Percentiles rank a stretch among this genome's conserved stretches.
These are phyloP conservation scores for Macroglossus sobrinus DNA, from an alignment of 2,113 vertebrate genomes.

Conservation along the genomic window DNA sequence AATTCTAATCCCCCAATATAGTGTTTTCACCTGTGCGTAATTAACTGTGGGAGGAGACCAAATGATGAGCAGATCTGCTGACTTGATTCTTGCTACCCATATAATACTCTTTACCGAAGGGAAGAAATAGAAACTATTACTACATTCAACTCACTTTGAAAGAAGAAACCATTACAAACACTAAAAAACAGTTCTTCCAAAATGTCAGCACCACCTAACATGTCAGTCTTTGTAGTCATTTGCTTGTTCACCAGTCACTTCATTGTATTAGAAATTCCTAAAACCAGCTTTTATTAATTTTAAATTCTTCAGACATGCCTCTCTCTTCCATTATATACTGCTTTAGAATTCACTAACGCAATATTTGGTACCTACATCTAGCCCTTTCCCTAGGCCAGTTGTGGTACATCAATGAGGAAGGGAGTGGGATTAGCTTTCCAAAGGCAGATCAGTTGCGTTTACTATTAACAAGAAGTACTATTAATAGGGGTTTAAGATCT, in stretches of 20 bases:
- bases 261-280: background rate
- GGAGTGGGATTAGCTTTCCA: background rate
- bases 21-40: conserved; percentile 5
- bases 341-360: background rate
- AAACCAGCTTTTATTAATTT: background rate
- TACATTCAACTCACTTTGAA: background rate
- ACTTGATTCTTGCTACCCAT: background rate
- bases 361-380: background rate
- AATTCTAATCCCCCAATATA: background rate
- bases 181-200: background rate
- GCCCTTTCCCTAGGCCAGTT: background rate
- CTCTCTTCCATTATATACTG: background rate
- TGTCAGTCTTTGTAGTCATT: background rate
- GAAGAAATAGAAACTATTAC: background rate
- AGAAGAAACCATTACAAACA: background rate
- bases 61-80: background rate
- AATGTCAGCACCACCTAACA: background rate
- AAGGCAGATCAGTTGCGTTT: background rate
- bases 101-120: background rate
- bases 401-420: background rate
- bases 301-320: background rate
- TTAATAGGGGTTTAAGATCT: background rate
- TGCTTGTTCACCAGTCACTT: background rate
- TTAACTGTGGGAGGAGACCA: background rate
- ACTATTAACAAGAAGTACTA: background rate